A percentile compares a stretch with the other conserved stretches of the same genome.
Evolutionary conservation across 2,888 invertebrate species (phyloP).

Genomic region (Limenitis camilla): DNA sequence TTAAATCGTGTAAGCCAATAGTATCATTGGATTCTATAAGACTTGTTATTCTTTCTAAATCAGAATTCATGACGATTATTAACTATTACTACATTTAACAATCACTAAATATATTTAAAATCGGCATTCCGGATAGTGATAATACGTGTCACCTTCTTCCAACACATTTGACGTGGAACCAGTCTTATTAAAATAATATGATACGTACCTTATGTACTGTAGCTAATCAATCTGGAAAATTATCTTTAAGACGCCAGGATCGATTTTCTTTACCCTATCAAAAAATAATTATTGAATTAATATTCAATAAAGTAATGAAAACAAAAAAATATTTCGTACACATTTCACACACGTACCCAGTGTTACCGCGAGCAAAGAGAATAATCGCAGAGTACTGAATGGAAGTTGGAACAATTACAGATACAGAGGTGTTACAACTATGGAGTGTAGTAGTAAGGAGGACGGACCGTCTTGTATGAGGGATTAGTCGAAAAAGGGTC

Average conservation of each 20-base stretch:
- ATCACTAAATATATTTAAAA: constrained; percentile 17
- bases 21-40: too few species aligned
- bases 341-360: constrained; percentile 58
- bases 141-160: constrained; percentile 73
- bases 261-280: constrained; percentile 55
- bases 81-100: neutral
- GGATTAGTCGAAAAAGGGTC: too few species aligned
- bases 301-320: constrained; percentile 30
- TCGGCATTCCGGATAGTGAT: constrained; percentile 55
- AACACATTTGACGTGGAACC: constrained; percentile 74
- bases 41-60: neutral
- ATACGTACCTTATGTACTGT: constrained; percentile 68
- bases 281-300: constrained; percentile 37
- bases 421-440: neutral
- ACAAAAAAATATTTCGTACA: constrained; percentile 36
- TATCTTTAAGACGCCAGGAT: constrained; percentile 65
- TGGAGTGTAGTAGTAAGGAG: too few species aligned
- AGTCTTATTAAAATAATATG: constrained; percentile 47
- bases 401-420: neutral
- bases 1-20: too few species aligned
- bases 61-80: neutral
- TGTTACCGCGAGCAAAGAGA: constrained; percentile 66
- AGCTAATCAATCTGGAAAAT: constrained; percentile 65
- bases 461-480: too few species aligned
- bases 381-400: constrained; percentile 27